phyloP scores from a whole-genome alignment of 2,888 invertebrate genomes.

The Strigamia transsilvanica region DNA sequence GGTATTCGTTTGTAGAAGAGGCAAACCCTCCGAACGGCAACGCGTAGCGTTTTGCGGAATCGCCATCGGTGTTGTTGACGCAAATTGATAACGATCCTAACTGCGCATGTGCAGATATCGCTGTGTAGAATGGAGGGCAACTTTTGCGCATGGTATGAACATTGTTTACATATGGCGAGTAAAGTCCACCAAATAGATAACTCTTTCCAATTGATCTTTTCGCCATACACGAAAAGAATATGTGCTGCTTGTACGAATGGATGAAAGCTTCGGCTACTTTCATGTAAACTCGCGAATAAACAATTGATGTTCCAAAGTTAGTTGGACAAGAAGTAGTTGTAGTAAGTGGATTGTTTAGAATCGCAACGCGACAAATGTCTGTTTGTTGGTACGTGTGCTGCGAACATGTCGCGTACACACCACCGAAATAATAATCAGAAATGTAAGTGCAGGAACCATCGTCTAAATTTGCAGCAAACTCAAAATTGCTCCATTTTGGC shows the following conservation, averaged over 20 bases:
- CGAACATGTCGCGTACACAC: neutral
- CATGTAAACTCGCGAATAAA: neutral
- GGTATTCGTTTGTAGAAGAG: neutral
- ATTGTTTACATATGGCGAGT: neutral
- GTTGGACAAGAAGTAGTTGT: neutral
- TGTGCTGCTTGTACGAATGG: too few relatives aligned
- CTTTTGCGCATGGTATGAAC: neutral
- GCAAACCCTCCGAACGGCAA: neutral
- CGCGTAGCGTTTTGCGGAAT: neutral
- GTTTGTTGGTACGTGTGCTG: neutral
- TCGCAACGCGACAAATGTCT: neutral
- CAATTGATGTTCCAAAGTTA: neutral
- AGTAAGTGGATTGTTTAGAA: neutral
- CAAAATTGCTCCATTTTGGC: neutral
- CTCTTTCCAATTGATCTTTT: neutral
- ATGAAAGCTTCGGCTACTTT: neutral
- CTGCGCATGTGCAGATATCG: neutral
- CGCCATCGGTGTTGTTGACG: neutral
- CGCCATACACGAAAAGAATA: neutral
- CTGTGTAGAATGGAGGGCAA: neutral
- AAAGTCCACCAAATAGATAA: constrained; percentile 1
- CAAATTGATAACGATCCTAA: neutral
- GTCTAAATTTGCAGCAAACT: neutral
- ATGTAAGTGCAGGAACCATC: neutral
- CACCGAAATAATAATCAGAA: neutral